A percentile compares a stretch with the other conserved stretches of the same genome.
phyloP scores from a whole-genome alignment of 2,797 vertebrate genomes.

The Danionella dracula region DNA sequence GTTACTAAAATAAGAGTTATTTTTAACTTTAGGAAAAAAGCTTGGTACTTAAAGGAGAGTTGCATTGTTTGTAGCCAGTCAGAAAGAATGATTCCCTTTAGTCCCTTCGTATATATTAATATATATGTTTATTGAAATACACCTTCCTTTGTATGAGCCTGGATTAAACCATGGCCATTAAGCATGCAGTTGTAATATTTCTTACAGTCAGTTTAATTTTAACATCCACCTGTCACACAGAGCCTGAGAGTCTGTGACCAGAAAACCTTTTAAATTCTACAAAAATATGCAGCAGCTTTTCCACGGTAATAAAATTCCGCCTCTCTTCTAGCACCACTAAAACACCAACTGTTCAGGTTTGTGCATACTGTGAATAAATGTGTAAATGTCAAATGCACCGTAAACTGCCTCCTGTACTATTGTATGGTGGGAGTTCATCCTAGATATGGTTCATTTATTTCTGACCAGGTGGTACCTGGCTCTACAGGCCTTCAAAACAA shows the following conservation, averaged over 20 bases:
- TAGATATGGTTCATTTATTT: constrained; percentile 36
- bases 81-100: no score
- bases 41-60: no score
- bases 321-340: constrained; percentile 6
- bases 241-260: constrained; percentile 4
- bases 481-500: constrained; percentile 17
- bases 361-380: constrained; percentile 12
- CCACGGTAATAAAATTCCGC: not conserved
- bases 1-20: no score
- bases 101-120: no score
- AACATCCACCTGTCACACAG: constrained; percentile 26
- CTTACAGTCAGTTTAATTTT: constrained; percentile 26
- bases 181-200: constrained; percentile 21
- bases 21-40: no score
- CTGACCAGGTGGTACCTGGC: constrained; percentile 27
- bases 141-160: no score
- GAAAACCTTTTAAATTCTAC: not conserved
- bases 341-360: constrained; percentile 21
- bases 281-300: not conserved
- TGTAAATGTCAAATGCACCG: constrained; percentile 27
- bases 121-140: no score
- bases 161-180: constrained; percentile 5
- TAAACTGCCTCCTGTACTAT: constrained; percentile 25
- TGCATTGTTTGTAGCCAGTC: no score
- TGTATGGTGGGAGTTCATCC: constrained; percentile 25